phyloP scores from a whole-genome alignment of 2,113 vertebrate genomes.

The Gymnarchus niloticus region DNA sequence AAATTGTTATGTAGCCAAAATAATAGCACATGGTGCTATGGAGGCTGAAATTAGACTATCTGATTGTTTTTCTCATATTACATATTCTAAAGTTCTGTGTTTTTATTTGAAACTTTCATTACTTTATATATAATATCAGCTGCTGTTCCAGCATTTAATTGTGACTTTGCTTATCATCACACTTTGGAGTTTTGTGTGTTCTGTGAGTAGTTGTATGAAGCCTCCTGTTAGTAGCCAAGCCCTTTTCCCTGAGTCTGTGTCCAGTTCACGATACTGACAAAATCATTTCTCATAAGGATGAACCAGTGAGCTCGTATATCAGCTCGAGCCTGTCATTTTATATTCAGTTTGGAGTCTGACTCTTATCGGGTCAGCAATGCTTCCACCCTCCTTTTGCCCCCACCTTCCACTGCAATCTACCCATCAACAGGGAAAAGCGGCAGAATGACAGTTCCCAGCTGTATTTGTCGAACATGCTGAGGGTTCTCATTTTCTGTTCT shows the following conservation, averaged over 20 bases:
- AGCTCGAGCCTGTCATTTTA: slow-evolving; percentile 33
- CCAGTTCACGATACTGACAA: slow-evolving; percentile 6
- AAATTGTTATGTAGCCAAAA: too few relatives aligned
- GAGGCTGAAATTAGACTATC: too few relatives aligned
- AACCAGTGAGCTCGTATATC: slow-evolving; percentile 34
- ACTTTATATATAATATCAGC: background rate
- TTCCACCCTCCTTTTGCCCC: background rate
- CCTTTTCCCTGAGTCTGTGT: background rate
- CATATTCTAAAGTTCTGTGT: too few relatives aligned
- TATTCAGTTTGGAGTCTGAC: slow-evolving; percentile 22
- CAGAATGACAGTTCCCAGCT: slow-evolving; percentile 47
- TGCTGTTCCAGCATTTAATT: background rate
- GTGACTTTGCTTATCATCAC: background rate
- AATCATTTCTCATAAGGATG: slow-evolving; percentile 30
- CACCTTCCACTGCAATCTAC: slow-evolving; percentile 41
- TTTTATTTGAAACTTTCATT: too few relatives aligned
- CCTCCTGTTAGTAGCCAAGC: background rate
- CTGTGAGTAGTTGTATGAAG: background rate
- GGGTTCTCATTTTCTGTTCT: slow-evolving; percentile 18
- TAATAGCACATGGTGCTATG: too few relatives aligned
- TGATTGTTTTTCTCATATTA: too few relatives aligned
- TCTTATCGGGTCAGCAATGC: background rate
- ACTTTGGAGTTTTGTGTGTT: too few relatives aligned
- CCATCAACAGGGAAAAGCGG: slow-evolving; percentile 32
- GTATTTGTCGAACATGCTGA: slow-evolving; percentile 30